These are phyloP conservation scores for Apogon talboti DNA, from an alignment of 2,797 vertebrate species.

Conservation along the genomic window DNA sequence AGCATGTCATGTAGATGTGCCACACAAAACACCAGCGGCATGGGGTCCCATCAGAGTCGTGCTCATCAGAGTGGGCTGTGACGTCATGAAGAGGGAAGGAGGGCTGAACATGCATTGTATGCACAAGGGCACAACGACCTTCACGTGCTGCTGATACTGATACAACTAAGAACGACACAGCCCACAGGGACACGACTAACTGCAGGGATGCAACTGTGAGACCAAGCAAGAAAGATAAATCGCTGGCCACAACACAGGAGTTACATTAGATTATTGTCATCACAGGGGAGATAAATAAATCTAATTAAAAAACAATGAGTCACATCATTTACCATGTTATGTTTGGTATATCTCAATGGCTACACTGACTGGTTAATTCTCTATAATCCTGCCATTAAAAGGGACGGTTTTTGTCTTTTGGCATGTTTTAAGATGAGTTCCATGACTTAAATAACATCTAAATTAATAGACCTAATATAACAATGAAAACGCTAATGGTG, in stretches of 20 bases:
- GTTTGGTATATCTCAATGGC: not conserved
- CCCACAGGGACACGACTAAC: conserved; percentile 39
- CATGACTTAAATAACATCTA: not conserved
- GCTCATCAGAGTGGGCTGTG: conserved; percentile 71
- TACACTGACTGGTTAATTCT: not conserved
- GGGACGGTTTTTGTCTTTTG: not conserved
- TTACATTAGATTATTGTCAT: not conserved
- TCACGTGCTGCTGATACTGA: conserved; percentile 72
- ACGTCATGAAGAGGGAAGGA: conserved; percentile 67
- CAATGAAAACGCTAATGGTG: too few relatives aligned
- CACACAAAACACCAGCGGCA: conserved; percentile 21
- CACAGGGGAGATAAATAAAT: not conserved
- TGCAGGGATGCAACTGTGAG: conserved; percentile 50
- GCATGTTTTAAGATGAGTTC: not conserved
- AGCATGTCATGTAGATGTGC: not conserved
- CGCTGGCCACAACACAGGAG: conserved; percentile 8
- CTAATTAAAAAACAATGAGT: not conserved
- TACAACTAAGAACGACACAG: conserved; percentile 57
- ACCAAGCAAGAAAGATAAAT: conserved; percentile 9
- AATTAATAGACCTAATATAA: too few relatives aligned
- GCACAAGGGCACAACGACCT: conserved; percentile 84
- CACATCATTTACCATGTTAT: not conserved
- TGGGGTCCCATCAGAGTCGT: conserved; percentile 27
- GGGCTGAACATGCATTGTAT: conserved; percentile 71
- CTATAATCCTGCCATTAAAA: not conserved